phyloP scores from a whole-genome alignment of 2,113 vertebrate species.

The Pungitius pungitius region DNA sequence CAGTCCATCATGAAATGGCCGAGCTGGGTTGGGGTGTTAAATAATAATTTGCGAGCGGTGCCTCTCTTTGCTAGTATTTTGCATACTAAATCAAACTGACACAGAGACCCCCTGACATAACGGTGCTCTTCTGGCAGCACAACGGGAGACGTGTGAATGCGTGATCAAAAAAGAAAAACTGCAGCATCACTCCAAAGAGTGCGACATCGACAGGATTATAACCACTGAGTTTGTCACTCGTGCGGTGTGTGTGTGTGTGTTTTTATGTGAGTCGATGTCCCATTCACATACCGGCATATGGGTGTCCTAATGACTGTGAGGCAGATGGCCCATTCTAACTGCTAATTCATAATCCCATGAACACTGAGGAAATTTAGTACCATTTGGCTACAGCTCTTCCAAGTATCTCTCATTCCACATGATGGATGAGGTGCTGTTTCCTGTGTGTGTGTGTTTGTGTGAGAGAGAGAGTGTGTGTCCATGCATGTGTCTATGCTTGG shows the following conservation, averaged over 20 bases:
- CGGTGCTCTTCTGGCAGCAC: constrained; percentile 12
- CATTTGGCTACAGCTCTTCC: constrained; percentile 73
- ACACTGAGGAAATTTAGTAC: constrained; percentile 71
- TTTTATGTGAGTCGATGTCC: constrained; percentile 54
- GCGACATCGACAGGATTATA: constrained; percentile 47
- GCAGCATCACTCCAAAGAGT: constrained; percentile 34
- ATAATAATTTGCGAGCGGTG: constrained; percentile 40
- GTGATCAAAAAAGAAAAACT: constrained; percentile 52
- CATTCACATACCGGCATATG: constrained; percentile 67
- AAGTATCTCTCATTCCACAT: constrained; percentile 65
- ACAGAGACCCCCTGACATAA: constrained; percentile 21
- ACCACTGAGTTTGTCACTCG: constrained; percentile 33
- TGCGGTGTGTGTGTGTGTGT: constrained; percentile 48
- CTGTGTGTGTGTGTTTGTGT: constrained; percentile 21
- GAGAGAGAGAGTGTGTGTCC: neutral
- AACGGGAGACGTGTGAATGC: constrained; percentile 37
- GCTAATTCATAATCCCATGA: constrained; percentile 80
- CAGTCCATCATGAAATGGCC: too few relatives aligned
- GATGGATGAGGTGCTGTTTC: constrained; percentile 54
- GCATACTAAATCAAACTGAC: constrained; percentile 38
- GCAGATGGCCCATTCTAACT: constrained; percentile 80
- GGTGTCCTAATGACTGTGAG: constrained; percentile 69
- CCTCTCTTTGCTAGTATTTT: constrained; percentile 27
- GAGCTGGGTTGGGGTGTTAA: constrained; percentile 41
- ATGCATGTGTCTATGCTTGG: neutral